A percentile compares a stretch with the other conserved stretches of the same genome.
Evolutionary conservation across 2,113 vertebrate genomes (phyloP).

Genomic region (Haemorhous mexicanus): DNA sequence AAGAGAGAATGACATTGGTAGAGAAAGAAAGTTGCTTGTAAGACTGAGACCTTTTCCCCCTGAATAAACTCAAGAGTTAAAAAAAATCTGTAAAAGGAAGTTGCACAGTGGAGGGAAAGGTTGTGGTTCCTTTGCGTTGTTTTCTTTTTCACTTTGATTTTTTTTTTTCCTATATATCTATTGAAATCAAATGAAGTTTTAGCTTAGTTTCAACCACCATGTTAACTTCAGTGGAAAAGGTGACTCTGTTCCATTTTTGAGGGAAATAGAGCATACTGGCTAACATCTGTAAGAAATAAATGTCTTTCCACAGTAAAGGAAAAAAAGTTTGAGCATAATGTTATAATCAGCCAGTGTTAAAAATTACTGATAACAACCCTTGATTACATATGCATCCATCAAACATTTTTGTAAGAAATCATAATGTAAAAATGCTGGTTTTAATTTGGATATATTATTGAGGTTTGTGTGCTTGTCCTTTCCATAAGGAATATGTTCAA

Average conservation of each 20-base stretch:
- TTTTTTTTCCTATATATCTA: not conserved
- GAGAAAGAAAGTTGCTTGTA: not conserved
- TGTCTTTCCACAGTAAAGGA: not conserved
- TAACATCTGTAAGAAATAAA: not conserved
- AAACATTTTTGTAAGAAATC: not conserved
- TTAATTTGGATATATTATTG: not conserved
- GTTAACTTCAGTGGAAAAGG: not conserved
- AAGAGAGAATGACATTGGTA: not conserved
- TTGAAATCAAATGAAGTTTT: not conserved
- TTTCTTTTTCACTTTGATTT: not conserved
- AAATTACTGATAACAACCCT: not conserved
- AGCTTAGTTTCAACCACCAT: not conserved
- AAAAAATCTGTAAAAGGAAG: not conserved
- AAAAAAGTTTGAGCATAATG: not conserved
- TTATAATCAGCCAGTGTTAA: not conserved
- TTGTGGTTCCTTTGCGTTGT: not conserved
- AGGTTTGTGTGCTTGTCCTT: not conserved
- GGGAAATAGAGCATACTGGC: not conserved
- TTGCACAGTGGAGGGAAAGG: accelerated
- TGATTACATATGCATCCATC: not conserved
- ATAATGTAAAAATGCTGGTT: not conserved
- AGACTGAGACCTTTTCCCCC: not conserved
- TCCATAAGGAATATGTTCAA: not conserved
- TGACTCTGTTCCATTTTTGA: not conserved
- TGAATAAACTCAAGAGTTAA: not conserved